Evolutionary conservation across 1,140 invertebrate genomes (phyloP), one percentile per base, ranked within the genome.

Genomic region (Ruditapes philippinarum): DNA sequence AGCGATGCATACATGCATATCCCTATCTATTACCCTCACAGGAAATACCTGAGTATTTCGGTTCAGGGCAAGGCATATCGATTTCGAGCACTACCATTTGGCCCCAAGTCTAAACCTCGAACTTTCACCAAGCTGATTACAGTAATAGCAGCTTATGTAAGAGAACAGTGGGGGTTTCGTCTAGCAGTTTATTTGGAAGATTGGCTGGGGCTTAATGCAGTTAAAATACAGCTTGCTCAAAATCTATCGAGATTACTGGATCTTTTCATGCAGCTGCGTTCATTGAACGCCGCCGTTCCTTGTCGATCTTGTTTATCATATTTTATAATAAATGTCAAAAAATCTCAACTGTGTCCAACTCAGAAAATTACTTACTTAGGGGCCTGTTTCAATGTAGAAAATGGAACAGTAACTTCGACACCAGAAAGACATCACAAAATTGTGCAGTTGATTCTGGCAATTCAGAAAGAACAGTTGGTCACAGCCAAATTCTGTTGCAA

Each of bases 1-100:
- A 62, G 28, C 54, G 89, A 92, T 76, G 91, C 89, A n/a, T 92
- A 92, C 79, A 33, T 92, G 12, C 89, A 92, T 57, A 76, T 90
- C 36, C 82, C 82, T 38, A 87, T 89, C 9, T 89, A 83, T 42
- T 57, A 28, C 28, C 60, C 57, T n/a, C 89, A 90, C 70, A 57
- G 68, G 45, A 60, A 87, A 25, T 90, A 65, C 60, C 87, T 90
- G 22, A 60, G 91, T 5, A 90, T 92, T 57, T 49, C 36, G 40
- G 57, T 88, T 22, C 14, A 78, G 45, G 78, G 82, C 25, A 33
- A 70, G 33, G 28, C 38, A n/a, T 84, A 84, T 33, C 79, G 84
- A 45, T 91, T 38, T 40, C 78, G 84, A 80, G 65, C 84, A 36
- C 38, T 90, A 17, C 62, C 31, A 49, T 90, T 90, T 49, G 82